Evolutionary conservation across 30 jellyfish, hydroid and myxozoan genomes (phyloP), one percentile per base, ranked within the genome.

Genomic region (Nemopilema nomurai): DNA sequence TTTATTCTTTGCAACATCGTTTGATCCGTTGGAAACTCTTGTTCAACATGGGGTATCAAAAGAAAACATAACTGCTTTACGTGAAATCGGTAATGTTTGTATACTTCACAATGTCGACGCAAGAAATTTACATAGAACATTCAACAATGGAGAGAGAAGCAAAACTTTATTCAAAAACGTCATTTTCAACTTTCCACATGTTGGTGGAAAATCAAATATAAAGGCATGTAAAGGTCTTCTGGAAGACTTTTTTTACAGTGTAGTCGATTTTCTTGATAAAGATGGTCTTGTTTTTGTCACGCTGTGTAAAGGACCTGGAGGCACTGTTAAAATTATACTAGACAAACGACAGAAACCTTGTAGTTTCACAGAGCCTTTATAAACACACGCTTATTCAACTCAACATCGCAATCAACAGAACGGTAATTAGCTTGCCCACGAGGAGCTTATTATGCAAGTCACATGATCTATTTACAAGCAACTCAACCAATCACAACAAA

Each of bases 141-240:
- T 93, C 53, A 62, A 82, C 9, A 28, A 33, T 16, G 25, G 73
- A n/a, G 8, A 18, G 19, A 78, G 78, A 32, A 87, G 88, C 85
- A 22, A 29, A 16, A 51, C 30, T 67, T 71, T 93, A 18, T 78
- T 93, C 8, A 87, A 87, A 50, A 93, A 93, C 86, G n/a, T n/a
- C n/a, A n/a, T 93, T 93, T 93, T 93, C 57, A 93, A 93, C 83
- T 93, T 93, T 71, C 98, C 98, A 16, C 98, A 93, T 78, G 97
- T 93, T 52, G 98, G 98, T 33, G 97, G 98, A 17, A 93, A 93
- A 64, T 93, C 98, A 29, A 87, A 93, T 53, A 84, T 93, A 1
- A 88, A 81, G 51, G 87, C 91, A 26, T 93, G 98, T 81, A 78
- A 96, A 9, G 22, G 23, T 30, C 71, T 93, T 18, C 77, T 93